Conservation (phyloP, 2,113 vertebrate genomes). For the Oceanites oceanicus region DNA sequence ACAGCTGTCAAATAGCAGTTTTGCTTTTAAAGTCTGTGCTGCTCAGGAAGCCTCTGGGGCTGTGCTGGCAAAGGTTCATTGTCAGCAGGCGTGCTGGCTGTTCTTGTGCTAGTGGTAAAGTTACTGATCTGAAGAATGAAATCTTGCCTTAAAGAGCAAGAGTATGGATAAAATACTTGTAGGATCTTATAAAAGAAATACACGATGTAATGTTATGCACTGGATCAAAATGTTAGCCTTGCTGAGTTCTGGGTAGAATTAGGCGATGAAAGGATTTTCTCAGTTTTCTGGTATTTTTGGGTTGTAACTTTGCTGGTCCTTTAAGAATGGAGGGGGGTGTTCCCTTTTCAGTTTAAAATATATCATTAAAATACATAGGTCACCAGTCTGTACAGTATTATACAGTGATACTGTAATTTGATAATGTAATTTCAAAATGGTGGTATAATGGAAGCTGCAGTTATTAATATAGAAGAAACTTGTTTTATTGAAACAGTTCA, state of each 20-base stretch:
- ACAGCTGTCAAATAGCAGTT: not conserved
- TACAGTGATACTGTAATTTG: not conserved
- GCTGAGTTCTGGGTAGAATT: not conserved
- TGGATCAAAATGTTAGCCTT: not conserved
- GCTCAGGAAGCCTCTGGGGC: not conserved
- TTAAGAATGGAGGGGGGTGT: not conserved
- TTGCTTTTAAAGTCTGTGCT: not conserved
- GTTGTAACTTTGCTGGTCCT: not conserved
- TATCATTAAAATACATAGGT: not conserved
- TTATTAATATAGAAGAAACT: not conserved
- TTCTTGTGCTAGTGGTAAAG: not conserved
- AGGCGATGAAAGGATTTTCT: not conserved
- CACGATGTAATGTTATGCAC: not conserved
- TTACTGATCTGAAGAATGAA: not conserved
- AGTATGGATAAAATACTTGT: not conserved
- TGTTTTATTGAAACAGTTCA: not conserved
- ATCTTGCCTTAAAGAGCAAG: not conserved
- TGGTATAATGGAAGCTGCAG: not conserved
- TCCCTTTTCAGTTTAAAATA: not conserved
- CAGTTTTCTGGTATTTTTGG: constrained; percentile 4
- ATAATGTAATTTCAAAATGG: not conserved
- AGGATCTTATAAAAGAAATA: not conserved
- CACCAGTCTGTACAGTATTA: not conserved
- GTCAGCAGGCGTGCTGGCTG: not conserved
- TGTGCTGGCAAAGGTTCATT: not conserved